These are phyloP conservation scores for Cephus nigrinus DNA, from an alignment of 2,888 invertebrate genomes.

Conservation along the genomic window DNA sequence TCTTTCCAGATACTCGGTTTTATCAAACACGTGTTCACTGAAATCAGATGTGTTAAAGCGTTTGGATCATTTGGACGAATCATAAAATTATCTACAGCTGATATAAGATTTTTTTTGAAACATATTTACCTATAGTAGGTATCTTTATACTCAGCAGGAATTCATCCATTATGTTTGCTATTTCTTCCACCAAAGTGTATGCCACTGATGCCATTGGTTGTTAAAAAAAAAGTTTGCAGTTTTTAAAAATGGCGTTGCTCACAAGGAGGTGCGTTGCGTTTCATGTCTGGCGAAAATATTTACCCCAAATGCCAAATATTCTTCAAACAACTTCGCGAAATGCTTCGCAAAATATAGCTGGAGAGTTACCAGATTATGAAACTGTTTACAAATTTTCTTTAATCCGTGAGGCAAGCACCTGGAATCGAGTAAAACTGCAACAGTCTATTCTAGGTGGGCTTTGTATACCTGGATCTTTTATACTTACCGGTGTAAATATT, in stretches of 20 bases:
- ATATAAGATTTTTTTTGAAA: neutral
- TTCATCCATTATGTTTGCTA: neutral
- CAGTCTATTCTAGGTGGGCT: conserved; percentile 13
- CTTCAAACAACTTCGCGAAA: neutral
- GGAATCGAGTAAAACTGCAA: conserved; percentile 33
- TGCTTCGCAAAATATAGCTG: neutral
- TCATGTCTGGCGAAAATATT: neutral
- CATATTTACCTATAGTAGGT: neutral
- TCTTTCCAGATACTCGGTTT: neutral
- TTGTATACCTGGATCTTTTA: conserved; percentile 10
- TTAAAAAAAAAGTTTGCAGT: neutral
- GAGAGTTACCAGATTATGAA: conserved; percentile 36
- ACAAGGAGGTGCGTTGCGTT: neutral
- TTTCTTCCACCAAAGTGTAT: neutral
- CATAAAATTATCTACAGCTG: neutral
- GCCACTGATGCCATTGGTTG: neutral
- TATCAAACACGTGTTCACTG: neutral
- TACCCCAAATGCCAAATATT: neutral
- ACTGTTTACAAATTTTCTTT: conserved; percentile 36
- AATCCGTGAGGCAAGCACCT: conserved; percentile 9
- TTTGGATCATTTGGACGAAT: neutral
- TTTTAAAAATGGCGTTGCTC: neutral
- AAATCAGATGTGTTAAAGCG: neutral
- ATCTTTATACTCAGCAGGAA: neutral
- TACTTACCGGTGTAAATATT: conserved; percentile 1